Conservation (phyloP, 2,888 invertebrate genomes). For the Meta bourneti region DNA sequence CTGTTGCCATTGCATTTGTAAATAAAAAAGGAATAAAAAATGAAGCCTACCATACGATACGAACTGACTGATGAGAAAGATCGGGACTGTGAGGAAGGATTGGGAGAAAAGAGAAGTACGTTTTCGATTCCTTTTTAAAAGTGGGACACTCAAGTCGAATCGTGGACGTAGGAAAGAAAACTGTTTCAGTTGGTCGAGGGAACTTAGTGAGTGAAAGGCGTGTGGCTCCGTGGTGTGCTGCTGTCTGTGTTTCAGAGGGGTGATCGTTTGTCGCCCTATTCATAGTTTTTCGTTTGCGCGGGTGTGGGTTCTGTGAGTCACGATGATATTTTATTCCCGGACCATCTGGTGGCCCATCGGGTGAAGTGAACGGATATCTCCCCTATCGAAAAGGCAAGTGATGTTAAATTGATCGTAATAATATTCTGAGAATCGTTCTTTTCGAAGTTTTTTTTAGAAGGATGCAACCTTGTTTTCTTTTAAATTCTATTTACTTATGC, state of each 20-base stretch:
- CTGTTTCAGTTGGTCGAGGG: constrained; percentile 65
- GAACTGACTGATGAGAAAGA: constrained; percentile 34
- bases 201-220: constrained; percentile 34
- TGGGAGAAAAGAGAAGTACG: constrained; percentile 38
- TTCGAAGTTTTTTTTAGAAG: neutral
- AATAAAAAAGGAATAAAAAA: neutral
- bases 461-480: neutral
- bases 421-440: neutral
- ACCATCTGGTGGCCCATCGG: constrained; percentile 58
- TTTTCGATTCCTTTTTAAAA: constrained; percentile 55
- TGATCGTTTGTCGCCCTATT: constrained; percentile 29
- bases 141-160: constrained; percentile 49
- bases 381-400: constrained; percentile 34
- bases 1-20: constrained; percentile 38
- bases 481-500: neutral
- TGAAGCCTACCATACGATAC: neutral
- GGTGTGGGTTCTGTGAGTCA: constrained; percentile 69
- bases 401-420: neutral
- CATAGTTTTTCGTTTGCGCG: constrained; percentile 44
- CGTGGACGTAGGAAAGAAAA: constrained; percentile 37
- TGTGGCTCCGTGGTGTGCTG: constrained; percentile 26
- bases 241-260: neutral
- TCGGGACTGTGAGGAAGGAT: constrained; percentile 59
- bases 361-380: constrained; percentile 33
- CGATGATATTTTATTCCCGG: constrained; percentile 52